A percentile compares a stretch with the other conserved stretches of the same genome.
Conservation (phyloP, 1,140 invertebrate species). For the Zaprionus capensis region DNA sequence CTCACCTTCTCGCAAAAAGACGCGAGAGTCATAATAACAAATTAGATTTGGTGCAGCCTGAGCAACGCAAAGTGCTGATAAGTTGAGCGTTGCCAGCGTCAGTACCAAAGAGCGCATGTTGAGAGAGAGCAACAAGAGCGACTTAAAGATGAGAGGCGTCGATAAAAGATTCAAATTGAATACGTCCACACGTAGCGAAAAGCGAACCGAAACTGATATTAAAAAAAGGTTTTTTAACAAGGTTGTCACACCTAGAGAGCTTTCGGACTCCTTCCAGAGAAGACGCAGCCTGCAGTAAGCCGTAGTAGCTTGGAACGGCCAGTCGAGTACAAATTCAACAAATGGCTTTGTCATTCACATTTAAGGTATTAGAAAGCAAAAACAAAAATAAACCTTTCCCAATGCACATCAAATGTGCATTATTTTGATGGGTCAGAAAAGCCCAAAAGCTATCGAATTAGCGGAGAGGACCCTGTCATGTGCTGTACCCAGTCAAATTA, state of each 20-base stretch:
- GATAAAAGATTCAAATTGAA: constrained; percentile 38
- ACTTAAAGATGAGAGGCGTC: background rate
- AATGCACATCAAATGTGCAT: constrained; percentile 60
- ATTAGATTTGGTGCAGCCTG: constrained; percentile 61
- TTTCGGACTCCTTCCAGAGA: constrained; percentile 57
- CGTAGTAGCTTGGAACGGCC: background rate
- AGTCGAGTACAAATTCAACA: constrained; percentile 48
- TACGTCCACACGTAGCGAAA: constrained; percentile 63
- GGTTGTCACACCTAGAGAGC: background rate
- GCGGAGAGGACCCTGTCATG: constrained; percentile 56
- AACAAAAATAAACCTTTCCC: constrained; percentile 20
- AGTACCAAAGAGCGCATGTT: constrained; percentile 63
- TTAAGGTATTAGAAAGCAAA: constrained; percentile 52
- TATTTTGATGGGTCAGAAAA: constrained; percentile 75
- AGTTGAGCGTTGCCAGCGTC: constrained; percentile 34
- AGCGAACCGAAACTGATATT: constrained; percentile 64
- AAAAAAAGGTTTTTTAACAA: constrained; percentile 62
- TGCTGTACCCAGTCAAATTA: constrained; percentile 58
- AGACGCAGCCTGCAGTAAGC: constrained; percentile 28
- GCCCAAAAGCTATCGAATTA: background rate
- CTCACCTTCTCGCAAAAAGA: constrained; percentile 61
- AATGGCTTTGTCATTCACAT: constrained; percentile 75
- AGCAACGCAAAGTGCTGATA: constrained; percentile 34
- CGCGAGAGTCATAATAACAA: constrained; percentile 73
- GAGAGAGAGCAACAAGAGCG: constrained; percentile 18